Base-by-base conservation (phyloP, 2,113 vertebrate species). In the Brachypodius melanocephalos region DNA sequence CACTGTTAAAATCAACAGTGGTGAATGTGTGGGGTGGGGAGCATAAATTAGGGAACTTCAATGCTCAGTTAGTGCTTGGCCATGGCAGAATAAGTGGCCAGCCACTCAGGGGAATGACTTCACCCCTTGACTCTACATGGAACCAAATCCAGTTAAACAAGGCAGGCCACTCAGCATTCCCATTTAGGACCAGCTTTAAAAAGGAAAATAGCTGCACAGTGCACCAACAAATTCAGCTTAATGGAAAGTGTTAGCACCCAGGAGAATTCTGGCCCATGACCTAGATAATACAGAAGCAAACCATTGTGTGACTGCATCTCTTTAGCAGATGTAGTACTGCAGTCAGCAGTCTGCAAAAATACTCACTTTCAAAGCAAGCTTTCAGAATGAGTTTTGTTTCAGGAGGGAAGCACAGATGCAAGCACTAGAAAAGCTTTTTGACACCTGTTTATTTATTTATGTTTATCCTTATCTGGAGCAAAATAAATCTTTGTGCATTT, bases 351-450 rank as follows among this genome's bases (percentile, higher is more conserved):
- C 91, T 85, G 76, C 73, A 84, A 90, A 96, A 96, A 94, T 51
- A 62, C 72, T 93, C 62, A 51, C 84, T 96, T 96, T 93, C 92
- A 95, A 97, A 97, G 91, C 92, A 96, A 95, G 68, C 65, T 89
- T 95, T 96, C 85, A 84, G 82, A 94, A 90, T 81, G 5, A 94
- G 91, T 91, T 88, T 77, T 88, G 65, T 88, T 95, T 90, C 52
- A 48, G 69, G 38, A 80, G 42, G 65, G 57, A 75, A 81, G 67
- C 46, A 74, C n/a, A 76, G 59, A 81, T 26, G n/a, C 43, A 49
- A 59, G 31, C 63, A 46, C 75, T 81, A 88, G 55, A 90, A 96
- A 91, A 26, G 43, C 67, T 94, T 94, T 93, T 92, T 68, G 75
- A 43, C 20, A 61, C 43, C 69, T 91, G 22, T 61, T 90, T 82